These are phyloP conservation scores for Caloenas nicobarica DNA, from an alignment of 2,113 vertebrate genomes.

Conservation along the genomic window DNA sequence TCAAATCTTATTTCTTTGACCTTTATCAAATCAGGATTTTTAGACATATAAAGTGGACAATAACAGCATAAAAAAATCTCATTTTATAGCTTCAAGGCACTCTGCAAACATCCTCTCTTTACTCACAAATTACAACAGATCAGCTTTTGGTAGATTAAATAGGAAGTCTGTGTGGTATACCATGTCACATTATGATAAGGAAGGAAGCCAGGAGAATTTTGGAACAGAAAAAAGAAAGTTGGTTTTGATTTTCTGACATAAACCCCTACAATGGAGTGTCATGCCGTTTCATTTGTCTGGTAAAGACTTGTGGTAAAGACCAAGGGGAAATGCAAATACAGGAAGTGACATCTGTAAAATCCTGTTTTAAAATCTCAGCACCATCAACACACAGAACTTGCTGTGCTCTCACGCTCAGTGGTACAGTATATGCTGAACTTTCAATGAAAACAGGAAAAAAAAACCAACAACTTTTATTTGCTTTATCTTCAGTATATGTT, in stretches of 20 bases:
- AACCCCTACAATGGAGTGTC: neutral
- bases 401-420: neutral
- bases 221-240: conserved; percentile 12
- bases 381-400: neutral
- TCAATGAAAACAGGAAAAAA: conserved; percentile 35
- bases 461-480: neutral
- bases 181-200: neutral
- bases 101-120: neutral
- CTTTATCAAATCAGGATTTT: neutral
- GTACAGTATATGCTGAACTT: conserved; percentile 32
- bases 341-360: conserved; percentile 7
- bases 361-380: conserved; percentile 3
- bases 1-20: neutral
- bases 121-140: neutral
- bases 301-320: neutral
- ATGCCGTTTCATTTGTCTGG: neutral
- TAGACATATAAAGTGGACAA: neutral
- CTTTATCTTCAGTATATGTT: neutral
- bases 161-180: neutral
- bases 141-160: neutral
- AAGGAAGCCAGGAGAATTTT: conserved; percentile 34
- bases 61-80: neutral
- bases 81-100: neutral
- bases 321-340: neutral
- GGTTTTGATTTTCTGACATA: neutral